phyloP scores from a whole-genome alignment of 2,113 vertebrate genomes.

The Triplophysa dalaica region DNA sequence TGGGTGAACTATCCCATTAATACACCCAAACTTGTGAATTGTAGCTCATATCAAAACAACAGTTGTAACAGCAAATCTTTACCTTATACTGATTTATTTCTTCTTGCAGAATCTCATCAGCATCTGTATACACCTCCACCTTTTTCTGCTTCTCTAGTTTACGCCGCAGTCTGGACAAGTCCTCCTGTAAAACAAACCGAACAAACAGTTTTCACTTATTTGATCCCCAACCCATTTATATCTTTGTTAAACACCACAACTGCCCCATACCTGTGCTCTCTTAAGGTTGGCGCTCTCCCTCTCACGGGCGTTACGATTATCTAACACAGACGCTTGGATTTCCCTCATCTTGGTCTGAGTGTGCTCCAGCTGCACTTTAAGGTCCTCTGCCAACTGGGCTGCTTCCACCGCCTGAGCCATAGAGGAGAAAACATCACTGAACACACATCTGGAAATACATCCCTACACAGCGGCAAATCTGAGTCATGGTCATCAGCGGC shows the following conservation, averaged over 20 bases:
- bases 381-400: constrained; percentile 89
- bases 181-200: constrained; percentile 77
- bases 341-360: constrained; percentile 87
- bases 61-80: constrained; percentile 5
- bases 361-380: constrained; percentile 91
- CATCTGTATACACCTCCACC: constrained; percentile 90
- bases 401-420: constrained; percentile 86
- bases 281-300: constrained; percentile 91
- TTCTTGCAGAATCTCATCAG: constrained; percentile 93
- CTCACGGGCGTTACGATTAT: constrained; percentile 87
- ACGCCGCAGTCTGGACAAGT: constrained; percentile 86
- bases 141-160: constrained; percentile 94
- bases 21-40: not conserved
- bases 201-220: not conserved
- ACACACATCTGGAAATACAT: constrained; percentile 33
- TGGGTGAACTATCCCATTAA: too few species aligned
- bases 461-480: not conserved
- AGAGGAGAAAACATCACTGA: not conserved
- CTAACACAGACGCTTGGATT: constrained; percentile 87
- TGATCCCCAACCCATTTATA: not conserved
- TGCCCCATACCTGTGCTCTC: constrained; percentile 80
- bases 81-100: constrained; percentile 97
- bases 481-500: constrained; percentile 16
- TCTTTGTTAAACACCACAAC: not conserved
- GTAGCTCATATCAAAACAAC: not conserved